Evolutionary conservation across 2,113 vertebrate species (phyloP).

Genomic region (Toxotes jaculatrix): DNA sequence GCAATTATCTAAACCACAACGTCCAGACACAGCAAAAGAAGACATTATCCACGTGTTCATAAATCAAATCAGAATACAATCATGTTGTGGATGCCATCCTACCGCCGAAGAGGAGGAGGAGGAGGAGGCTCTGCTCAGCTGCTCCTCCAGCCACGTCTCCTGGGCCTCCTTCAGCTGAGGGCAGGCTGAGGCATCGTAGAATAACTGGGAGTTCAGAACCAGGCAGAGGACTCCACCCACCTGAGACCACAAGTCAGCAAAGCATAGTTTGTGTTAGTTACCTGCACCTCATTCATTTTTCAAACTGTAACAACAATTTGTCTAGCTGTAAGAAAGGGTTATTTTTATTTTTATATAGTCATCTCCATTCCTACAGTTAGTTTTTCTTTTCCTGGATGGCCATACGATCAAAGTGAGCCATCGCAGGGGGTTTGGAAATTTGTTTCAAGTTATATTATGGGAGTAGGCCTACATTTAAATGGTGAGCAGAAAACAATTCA

Average conservation of each 20-base stretch:
- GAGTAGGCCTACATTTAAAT: background rate
- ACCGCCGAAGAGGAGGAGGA: slow-evolving; percentile 60
- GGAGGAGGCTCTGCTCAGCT: slow-evolving; percentile 83
- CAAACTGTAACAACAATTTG: background rate
- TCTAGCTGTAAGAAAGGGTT: background rate
- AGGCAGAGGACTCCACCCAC: slow-evolving; percentile 93
- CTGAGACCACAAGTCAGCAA: slow-evolving; percentile 49
- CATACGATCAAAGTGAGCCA: no score
- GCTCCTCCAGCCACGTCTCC: slow-evolving; percentile 90
- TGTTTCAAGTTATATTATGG: background rate
- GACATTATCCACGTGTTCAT: background rate
- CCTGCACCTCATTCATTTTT: background rate
- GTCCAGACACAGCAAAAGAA: slow-evolving; percentile 12
- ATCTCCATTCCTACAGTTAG: background rate
- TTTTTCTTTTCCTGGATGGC: background rate
- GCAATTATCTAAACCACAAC: background rate
- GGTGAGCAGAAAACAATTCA: background rate
- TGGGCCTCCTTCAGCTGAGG: slow-evolving; percentile 87
- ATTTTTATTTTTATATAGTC: background rate
- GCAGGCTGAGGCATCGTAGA: slow-evolving; percentile 88
- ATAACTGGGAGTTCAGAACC: slow-evolving; percentile 96
- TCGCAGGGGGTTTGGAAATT: background rate
- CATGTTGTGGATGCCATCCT: background rate
- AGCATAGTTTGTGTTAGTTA: background rate
- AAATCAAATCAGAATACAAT: slow-evolving; percentile 18